phyloP scores from a whole-genome alignment of 1,140 invertebrate genomes.

The Brachionus calyciflorus region DNA sequence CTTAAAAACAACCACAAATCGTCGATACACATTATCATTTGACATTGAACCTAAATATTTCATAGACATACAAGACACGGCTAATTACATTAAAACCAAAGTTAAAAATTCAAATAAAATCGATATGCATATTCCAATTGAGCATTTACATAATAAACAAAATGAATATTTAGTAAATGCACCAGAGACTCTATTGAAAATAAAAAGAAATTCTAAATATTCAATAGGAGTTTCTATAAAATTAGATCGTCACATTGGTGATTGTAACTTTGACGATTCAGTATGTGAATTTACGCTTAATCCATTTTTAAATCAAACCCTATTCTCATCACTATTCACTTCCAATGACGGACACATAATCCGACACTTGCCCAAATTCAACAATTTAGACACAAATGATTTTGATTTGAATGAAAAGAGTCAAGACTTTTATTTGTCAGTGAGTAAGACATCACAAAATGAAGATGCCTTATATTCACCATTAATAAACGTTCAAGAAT shows the following conservation, averaged over 20 bases:
- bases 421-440: conserved; percentile 25
- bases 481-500: background rate
- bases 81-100: background rate
- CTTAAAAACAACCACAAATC: background rate
- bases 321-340: background rate
- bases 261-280: conserved; percentile 34
- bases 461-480: background rate
- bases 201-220: background rate
- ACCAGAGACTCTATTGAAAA: background rate
- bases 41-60: background rate
- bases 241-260: background rate
- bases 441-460: background rate
- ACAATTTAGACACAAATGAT: background rate
- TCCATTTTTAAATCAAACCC: background rate
- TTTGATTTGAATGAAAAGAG: background rate
- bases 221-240: background rate
- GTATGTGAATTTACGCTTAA: conserved; percentile 1
- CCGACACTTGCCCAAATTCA: background rate
- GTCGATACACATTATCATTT: background rate
- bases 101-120: conserved; percentile 13
- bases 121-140: background rate
- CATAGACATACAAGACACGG: background rate
- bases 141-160: background rate
- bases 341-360: background rate
- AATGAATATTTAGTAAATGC: background rate